These are phyloP conservation scores for Uropsilus gracilis DNA, from an alignment of 2,113 vertebrate species.

Conservation along the genomic window DNA sequence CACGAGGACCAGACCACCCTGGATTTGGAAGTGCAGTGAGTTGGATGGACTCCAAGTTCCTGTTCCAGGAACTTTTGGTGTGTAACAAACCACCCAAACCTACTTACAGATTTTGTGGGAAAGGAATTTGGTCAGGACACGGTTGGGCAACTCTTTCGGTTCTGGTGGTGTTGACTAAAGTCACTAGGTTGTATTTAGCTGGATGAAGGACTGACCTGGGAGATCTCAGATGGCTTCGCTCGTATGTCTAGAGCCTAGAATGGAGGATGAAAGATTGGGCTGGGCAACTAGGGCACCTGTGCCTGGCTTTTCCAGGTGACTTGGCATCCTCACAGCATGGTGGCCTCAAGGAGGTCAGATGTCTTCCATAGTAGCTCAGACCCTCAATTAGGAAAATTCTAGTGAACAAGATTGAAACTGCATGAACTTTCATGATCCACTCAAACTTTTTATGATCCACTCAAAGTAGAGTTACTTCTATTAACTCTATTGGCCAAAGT, in stretches of 20 bases:
- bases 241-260: background rate
- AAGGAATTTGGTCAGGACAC: background rate
- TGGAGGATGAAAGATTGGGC: background rate
- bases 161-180: background rate
- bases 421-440: background rate
- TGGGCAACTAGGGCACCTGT: background rate
- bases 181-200: background rate
- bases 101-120: background rate
- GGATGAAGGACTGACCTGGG: background rate
- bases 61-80: background rate
- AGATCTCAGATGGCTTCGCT: background rate
- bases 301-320: background rate
- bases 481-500: background rate
- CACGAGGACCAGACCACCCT: background rate
- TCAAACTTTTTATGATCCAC: too few species aligned
- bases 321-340: background rate
- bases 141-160: background rate
- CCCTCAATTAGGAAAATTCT: constrained; percentile 12
- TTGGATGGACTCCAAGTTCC: background rate
- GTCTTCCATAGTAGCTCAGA: background rate
- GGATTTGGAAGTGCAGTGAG: background rate
- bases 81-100: background rate
- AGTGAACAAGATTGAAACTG: background rate
- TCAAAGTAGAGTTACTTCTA: background rate
- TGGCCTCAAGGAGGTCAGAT: background rate